phyloP scores from a whole-genome alignment of 2,113 vertebrate species.

The Pseudopodoces humilis region DNA sequence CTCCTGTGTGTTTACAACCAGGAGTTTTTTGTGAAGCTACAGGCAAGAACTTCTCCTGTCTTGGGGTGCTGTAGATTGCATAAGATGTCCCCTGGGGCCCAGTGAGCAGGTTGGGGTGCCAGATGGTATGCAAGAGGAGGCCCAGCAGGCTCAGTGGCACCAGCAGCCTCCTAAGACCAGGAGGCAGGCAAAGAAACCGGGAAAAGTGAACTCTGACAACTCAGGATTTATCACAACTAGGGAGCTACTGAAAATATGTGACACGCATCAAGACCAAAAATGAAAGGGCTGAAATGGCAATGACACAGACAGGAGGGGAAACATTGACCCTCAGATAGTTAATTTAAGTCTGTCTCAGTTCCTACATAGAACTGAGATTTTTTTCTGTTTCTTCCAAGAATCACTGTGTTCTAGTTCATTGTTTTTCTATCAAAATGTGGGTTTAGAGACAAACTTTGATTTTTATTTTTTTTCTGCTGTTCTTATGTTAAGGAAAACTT shows the following conservation, averaged over 20 bases:
- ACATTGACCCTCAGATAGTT: background rate
- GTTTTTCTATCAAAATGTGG: background rate
- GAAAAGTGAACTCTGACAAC: background rate
- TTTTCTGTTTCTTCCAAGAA: background rate
- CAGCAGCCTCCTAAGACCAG: background rate
- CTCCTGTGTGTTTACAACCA: background rate
- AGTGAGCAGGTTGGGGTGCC: fast-evolving
- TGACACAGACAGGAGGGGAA: background rate
- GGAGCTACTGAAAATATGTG: background rate
- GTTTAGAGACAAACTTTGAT: background rate
- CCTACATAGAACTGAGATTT: background rate
- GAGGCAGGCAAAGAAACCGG: background rate
- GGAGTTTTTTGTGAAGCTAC: background rate
- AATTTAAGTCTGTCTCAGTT: background rate
- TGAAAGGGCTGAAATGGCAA: background rate
- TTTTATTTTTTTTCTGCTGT: background rate
- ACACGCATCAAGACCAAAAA: background rate
- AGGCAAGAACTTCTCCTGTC: background rate
- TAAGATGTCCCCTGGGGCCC: background rate
- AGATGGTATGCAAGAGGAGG: background rate
- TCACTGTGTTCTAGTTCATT: background rate
- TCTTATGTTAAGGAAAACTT: background rate
- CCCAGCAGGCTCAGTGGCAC: background rate
- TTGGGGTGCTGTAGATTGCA: background rate
- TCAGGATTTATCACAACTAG: background rate